phyloP scores from a whole-genome alignment of 2,888 invertebrate genomes.

The Nowickia ferox region DNA sequence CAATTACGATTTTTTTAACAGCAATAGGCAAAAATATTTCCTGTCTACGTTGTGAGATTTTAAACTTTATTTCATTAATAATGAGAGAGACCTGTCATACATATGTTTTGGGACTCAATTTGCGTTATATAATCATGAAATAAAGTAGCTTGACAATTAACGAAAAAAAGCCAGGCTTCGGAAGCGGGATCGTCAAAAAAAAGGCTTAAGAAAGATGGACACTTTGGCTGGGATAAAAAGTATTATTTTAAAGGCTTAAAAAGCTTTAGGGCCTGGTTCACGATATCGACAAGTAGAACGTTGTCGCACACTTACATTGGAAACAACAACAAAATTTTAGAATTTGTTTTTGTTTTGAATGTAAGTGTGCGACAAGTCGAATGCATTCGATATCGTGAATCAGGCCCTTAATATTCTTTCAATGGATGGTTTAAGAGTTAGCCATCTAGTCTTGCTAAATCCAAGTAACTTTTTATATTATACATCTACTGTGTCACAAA shows the following conservation, averaged over 20 bases:
- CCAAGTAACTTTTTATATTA: conserved; percentile 25
- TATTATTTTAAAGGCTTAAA: conserved; percentile 59
- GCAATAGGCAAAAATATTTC: too few species aligned
- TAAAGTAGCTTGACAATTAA: conserved; percentile 61
- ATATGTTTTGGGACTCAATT: too few species aligned
- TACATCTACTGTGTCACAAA: conserved; percentile 13
- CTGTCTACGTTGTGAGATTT: too few species aligned
- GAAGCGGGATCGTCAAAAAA: neutral
- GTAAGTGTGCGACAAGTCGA: too few species aligned
- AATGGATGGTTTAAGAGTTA: conserved; percentile 50
- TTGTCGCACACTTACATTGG: too few species aligned
- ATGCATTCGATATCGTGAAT: too few species aligned
- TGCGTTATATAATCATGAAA: conserved; percentile 66
- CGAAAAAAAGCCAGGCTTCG: conserved; percentile 42
- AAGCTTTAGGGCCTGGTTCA: too few species aligned
- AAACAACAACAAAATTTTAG: too few species aligned
- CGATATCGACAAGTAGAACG: too few species aligned
- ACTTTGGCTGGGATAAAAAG: conserved; percentile 54
- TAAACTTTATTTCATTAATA: too few species aligned
- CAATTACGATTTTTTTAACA: too few species aligned
- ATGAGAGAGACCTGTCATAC: conserved; percentile 57
- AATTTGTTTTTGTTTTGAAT: too few species aligned
- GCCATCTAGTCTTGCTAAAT: conserved; percentile 45
- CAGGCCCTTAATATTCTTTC: conserved; percentile 66
- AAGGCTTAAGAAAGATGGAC: neutral